A percentile compares a stretch with the other conserved stretches of the same genome.
phyloP scores from a whole-genome alignment of 2,113 vertebrate genomes.

The Herpetotheres cachinnans region DNA sequence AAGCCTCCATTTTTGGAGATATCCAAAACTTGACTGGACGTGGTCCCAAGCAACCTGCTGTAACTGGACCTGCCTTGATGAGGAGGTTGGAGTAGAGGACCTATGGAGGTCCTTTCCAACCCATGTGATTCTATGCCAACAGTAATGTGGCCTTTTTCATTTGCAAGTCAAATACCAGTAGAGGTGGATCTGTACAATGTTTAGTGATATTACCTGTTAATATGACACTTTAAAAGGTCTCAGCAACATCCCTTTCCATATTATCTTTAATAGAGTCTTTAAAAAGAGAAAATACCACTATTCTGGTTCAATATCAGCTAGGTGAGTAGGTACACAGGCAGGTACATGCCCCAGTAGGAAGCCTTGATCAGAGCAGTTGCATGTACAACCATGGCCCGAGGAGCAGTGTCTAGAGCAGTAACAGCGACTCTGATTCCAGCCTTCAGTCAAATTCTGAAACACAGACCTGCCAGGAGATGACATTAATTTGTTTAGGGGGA shows the following conservation, averaged over 20 bases:
- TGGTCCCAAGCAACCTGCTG: background rate
- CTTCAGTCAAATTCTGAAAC: background rate
- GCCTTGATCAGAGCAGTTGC: background rate
- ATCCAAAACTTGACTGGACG: background rate
- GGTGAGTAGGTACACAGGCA: background rate
- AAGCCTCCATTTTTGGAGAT: background rate
- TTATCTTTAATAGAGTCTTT: background rate
- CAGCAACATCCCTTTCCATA: background rate
- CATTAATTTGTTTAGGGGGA: background rate
- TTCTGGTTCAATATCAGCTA: background rate
- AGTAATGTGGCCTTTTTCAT: background rate
- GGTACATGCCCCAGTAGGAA: background rate
- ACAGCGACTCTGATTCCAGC: background rate
- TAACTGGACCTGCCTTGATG: background rate
- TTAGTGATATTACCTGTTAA: background rate
- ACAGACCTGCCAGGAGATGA: background rate
- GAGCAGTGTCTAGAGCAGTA: accelerated
- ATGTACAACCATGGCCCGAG: accelerated
- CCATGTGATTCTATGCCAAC: background rate
- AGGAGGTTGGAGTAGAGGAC: background rate
- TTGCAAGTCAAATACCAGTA: background rate
- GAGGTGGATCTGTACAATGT: background rate
- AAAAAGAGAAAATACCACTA: background rate
- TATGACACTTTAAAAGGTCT: background rate
- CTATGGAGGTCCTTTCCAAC: background rate